Evolutionary conservation across 2,888 invertebrate genomes (phyloP).

Genomic region (Anoncus sp.): DNA sequence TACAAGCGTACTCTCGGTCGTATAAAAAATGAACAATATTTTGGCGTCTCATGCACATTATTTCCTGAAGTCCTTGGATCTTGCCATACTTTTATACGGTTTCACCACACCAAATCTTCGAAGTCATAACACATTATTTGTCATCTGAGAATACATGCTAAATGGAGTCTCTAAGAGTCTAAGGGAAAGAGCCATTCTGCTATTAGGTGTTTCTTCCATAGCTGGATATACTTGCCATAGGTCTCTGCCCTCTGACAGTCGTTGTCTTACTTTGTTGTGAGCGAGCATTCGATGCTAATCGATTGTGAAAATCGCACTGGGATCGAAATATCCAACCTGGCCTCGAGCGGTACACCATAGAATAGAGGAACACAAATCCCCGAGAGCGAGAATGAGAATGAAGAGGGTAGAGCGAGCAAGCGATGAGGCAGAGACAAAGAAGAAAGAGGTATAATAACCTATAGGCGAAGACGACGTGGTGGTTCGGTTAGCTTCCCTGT

Average conservation of each 20-base stretch:
- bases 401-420: slow-evolving; percentile 21
- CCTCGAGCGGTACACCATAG: slow-evolving; percentile 23
- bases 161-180: slow-evolving; percentile 23
- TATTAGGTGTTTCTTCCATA: slow-evolving; percentile 28
- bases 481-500: slow-evolving; percentile 48
- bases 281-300: slow-evolving; percentile 40
- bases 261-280: slow-evolving; percentile 1
- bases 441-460: slow-evolving; percentile 41
- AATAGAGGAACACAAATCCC: slow-evolving; percentile 46
- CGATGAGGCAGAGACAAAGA: slow-evolving; percentile 21
- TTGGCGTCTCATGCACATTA: not conserved
- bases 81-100: not conserved
- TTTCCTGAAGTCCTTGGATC: not conserved
- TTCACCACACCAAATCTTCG: slow-evolving; percentile 6
- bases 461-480: slow-evolving; percentile 33
- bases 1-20: not conserved
- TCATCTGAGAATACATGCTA: slow-evolving; percentile 4
- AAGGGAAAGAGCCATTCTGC: slow-evolving; percentile 12
- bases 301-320: slow-evolving; percentile 53
- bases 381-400: slow-evolving; percentile 27
- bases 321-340: slow-evolving; percentile 48
- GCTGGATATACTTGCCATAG: slow-evolving; percentile 25
- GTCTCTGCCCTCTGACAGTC: slow-evolving; percentile 22
- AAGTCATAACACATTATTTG: slow-evolving; percentile 26
- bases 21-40: slow-evolving; percentile 17